These are phyloP conservation scores for Periophthalmodon schlosseri DNA, from an alignment of 2,113 vertebrate genomes.

Conservation along the genomic window DNA sequence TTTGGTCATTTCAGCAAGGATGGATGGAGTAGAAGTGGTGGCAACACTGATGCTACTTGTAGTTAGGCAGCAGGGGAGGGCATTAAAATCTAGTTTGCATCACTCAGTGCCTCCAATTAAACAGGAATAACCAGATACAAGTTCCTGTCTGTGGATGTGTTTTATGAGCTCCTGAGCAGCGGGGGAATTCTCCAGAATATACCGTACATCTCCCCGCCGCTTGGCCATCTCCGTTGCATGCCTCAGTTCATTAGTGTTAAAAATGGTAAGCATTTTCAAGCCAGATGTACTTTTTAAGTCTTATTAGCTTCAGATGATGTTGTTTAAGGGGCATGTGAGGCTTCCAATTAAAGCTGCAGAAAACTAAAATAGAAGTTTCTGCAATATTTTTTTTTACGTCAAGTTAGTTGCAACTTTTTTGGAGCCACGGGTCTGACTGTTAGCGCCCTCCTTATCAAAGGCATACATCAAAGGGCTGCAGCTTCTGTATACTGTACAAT, in stretches of 20 bases:
- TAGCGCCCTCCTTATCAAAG: conserved; percentile 60
- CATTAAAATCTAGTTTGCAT: conserved; percentile 78
- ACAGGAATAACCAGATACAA: conserved; percentile 78
- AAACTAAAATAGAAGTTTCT: conserved; percentile 68
- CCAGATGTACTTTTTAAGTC: conserved; percentile 79
- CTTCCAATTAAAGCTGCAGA: conserved; percentile 72
- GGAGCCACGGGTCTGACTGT: conserved; percentile 45
- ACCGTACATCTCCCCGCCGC: conserved; percentile 64
- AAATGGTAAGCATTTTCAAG: conserved; percentile 78
- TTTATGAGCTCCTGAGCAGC: conserved; percentile 74
- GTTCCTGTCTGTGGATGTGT: conserved; percentile 73
- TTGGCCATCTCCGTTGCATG: conserved; percentile 66
- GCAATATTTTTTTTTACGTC: conserved; percentile 26
- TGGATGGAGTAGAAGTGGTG: conserved; percentile 56
- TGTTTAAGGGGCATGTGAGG: conserved; percentile 76
- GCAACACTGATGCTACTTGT: conserved; percentile 67
- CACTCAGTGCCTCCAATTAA: conserved; percentile 80
- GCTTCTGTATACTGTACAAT: conserved; percentile 37
- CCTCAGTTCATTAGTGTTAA: conserved; percentile 79
- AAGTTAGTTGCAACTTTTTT: conserved; percentile 58
- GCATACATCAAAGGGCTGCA: conserved; percentile 65
- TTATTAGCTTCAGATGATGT: conserved; percentile 79
- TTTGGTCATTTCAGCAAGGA: conserved; percentile 65
- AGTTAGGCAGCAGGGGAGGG: conserved; percentile 75
- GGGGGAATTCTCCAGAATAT: conserved; percentile 72